Evolutionary conservation across 2,797 vertebrate species (phyloP), one percentile per base, ranked within the genome.

Genomic region (Anguilla megastoma): DNA sequence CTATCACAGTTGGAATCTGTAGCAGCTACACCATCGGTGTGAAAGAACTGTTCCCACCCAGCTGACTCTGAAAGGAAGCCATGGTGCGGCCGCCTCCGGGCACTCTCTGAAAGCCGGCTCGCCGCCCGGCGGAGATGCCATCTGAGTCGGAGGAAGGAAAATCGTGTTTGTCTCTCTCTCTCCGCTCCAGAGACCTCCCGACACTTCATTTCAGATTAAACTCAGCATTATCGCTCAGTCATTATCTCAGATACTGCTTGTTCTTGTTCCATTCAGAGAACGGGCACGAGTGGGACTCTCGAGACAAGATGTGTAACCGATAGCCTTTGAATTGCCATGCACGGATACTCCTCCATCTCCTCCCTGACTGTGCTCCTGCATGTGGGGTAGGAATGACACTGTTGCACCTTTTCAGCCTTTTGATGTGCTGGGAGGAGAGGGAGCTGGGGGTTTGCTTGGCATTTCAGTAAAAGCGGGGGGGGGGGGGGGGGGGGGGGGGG

Each of bases 221-320:
- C 33, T 58, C n/a, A 10, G 54, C 12, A 45, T 58, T 30, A 54
- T 4, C 30, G 18, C 54, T 54, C 50, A 18, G 50, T 33, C 83
- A 85, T 60, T 85, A 60, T 56, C 83, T 85, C 54, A 85, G 41
- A 56, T 21, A 7, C 52, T 18, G 83, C 36, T 85, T 85, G 83
- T 30, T 85, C 83, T 54, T 16, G 50, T 33, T 54, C 83, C 21
- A 30, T 54, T 10, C 50, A 30, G 27, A 58, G 54, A 58, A n/a
- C 83, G 16, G 50, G 16, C 30, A 14, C 1, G 50, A 56, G 83
- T 33, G 27, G 83, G 50, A 50, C 79, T 82, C 79, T 12, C 24
- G 41, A 82, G 79, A 82, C 41, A n/a, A 82, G 79, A 50, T 50
- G 79, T 10, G 79, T 48, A 82, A 50, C 79, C 6, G 79, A 85